Evolutionary conservation across 30 jellyfish, hydroid and myxozoan species (phyloP), one percentile per base, ranked within the genome.

Genomic region (Hydra vulgaris): DNA sequence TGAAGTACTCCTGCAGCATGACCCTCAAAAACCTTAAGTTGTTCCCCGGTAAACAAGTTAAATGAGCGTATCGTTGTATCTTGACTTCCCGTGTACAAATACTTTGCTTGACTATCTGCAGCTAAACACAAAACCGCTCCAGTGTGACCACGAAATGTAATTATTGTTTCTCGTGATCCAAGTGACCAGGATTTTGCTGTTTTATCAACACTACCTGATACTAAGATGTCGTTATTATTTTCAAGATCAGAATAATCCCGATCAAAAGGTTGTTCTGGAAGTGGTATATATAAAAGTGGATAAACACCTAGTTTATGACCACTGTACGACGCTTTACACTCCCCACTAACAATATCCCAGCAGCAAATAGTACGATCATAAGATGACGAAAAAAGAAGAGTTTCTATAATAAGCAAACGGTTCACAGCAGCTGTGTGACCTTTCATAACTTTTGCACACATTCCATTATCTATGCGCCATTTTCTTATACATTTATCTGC

Each of bases 351-450:
- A 66, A 87, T 85, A 73, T 86, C 88, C 98, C 98, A 91, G 15
- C 89, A 92, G 1, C 98, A 75, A 7, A 88, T 81, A 22, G 92
- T 85, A 20, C 89, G 93, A 84, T 91, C 98, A 67, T 91, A 91
- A 23, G 96, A 84, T 25, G 96, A 87, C 5, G 98, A 91, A 76
- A 91, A 86, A 1, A 91, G 76, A 24, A 91, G 85, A 74, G 81
- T 86, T 0, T 90, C 96, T 26, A 84, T 72, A 12, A 87, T 81
- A 25, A 83, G 88, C 18, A 91, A 72, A 54, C 84, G 84, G 68
- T 91, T 91, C 22, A 91, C 96, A 20, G 96, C 94, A 15, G 84
- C 96, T n/a, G 88, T 79, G 68, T 91, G 98, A 7, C 98, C 98
- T n/a, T 86, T 85, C 25, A 91, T 76, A n/a, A 95, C 86, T 71